These are phyloP conservation scores for Drosophila bunnanda DNA, from an alignment of 2,888 invertebrate genomes.

Conservation along the genomic window DNA sequence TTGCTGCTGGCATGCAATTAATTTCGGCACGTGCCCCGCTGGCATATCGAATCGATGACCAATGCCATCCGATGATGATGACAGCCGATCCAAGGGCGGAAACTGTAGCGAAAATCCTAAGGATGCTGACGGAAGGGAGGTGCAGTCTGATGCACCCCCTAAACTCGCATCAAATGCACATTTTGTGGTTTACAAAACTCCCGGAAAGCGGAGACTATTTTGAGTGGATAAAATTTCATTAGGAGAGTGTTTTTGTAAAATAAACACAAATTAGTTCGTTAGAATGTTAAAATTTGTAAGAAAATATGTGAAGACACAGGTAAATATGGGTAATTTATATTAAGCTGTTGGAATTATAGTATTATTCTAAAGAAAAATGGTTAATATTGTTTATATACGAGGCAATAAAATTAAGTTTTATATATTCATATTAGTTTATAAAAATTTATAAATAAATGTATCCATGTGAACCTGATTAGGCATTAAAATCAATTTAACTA, in stretches of 20 bases:
- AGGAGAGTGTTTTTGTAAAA: not conserved
- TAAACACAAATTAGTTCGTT: constrained; percentile 1
- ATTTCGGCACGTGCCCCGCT: constrained; percentile 44
- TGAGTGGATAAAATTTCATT: not conserved
- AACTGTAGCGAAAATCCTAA: constrained; percentile 26
- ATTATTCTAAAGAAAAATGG: too few species aligned
- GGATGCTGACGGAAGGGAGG: constrained; percentile 2
- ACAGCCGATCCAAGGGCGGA: constrained; percentile 42
- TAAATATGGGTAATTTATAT: not conserved
- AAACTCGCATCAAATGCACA: constrained; percentile 6
- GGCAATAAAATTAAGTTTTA: too few species aligned
- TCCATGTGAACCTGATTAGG: too few species aligned
- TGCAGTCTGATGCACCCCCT: constrained; percentile 6
- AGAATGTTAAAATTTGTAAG: not conserved
- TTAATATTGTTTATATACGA: too few species aligned
- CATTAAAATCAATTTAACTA: too few species aligned
- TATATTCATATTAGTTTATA: too few species aligned
- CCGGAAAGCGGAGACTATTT: not conserved
- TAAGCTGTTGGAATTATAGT: not conserved
- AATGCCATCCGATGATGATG: constrained; percentile 37
- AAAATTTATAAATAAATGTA: too few species aligned
- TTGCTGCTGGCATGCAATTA: constrained; percentile 37
- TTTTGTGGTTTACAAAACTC: constrained; percentile 24
- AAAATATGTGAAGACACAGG: not conserved
- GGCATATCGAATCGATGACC: constrained; percentile 55